Conservation (phyloP, 2,113 vertebrate species). For the Ammodramus savannarum region DNA sequence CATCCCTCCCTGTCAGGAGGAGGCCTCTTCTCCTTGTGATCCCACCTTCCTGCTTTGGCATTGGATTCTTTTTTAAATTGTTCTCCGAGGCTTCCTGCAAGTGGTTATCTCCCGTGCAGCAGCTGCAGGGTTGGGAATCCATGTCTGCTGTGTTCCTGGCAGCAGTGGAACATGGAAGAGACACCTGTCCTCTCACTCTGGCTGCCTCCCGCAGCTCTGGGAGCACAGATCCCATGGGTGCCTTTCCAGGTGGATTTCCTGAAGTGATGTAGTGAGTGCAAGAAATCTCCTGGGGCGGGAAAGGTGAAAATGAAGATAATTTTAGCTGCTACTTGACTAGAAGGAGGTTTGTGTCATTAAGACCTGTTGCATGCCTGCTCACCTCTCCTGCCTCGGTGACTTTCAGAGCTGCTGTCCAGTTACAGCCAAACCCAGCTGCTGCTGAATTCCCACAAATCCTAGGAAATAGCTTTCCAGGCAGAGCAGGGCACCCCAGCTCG, state of each 20-base stretch:
- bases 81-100: neutral
- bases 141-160: rapidly evolving
- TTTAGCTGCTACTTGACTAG: neutral
- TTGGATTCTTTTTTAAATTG: neutral
- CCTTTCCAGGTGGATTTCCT: neutral
- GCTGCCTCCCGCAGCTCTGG: neutral
- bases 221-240: rapidly evolving
- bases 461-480: rapidly evolving
- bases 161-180: neutral
- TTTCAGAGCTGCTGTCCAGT: neutral
- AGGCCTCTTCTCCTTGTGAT: neutral
- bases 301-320: neutral
- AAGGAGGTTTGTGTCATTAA: neutral
- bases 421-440: neutral
- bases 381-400: neutral
- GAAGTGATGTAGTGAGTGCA: neutral
- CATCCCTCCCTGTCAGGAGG: neutral
- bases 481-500: neutral
- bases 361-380: neutral
- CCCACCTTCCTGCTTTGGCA: neutral
- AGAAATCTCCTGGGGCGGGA: neutral
- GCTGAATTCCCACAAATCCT: neutral
- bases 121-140: neutral
- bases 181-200: neutral
- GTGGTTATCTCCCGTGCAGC: neutral